Percentiles rank a stretch among this genome's conserved stretches.
phyloP scores from a whole-genome alignment of 2,888 invertebrate species.

The Ceramica pisi region DNA sequence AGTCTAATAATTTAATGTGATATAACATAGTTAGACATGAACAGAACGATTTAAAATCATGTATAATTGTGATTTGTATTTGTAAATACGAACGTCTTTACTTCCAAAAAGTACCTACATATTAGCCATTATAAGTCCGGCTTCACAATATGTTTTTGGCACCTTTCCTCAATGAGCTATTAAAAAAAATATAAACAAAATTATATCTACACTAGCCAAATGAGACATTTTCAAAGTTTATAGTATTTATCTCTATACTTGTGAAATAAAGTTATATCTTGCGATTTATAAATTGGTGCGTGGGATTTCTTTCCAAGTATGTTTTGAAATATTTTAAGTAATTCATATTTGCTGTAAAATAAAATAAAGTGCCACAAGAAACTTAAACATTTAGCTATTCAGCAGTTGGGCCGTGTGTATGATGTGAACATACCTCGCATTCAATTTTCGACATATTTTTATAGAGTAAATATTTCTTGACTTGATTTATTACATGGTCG shows the following conservation, averaged over 20 bases:
- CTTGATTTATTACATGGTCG: slow-evolving; percentile 18
- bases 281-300: slow-evolving; percentile 27
- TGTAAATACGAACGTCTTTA: no score
- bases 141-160: not conserved
- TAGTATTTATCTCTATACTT: not conserved
- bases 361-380: slow-evolving; percentile 7
- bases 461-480: slow-evolving; percentile 37
- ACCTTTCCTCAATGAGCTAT: not conserved
- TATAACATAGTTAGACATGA: slow-evolving; percentile 1
- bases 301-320: slow-evolving; percentile 37
- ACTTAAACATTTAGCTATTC: slow-evolving; percentile 19
- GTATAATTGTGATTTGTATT: not conserved
- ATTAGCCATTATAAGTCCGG: no score
- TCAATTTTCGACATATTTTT: slow-evolving; percentile 29
- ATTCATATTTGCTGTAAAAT: slow-evolving; percentile 10
- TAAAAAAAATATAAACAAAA: no score
- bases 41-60: not conserved
- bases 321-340: slow-evolving; percentile 26
- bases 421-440: slow-evolving; percentile 31
- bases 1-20: not conserved
- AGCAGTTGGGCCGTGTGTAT: slow-evolving; percentile 25
- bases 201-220: not conserved
- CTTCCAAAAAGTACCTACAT: no score
- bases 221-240: not conserved
- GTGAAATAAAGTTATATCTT: slow-evolving; percentile 11